Conservation (phyloP, 2,797 vertebrate genomes). For the Labroides dimidiatus region DNA sequence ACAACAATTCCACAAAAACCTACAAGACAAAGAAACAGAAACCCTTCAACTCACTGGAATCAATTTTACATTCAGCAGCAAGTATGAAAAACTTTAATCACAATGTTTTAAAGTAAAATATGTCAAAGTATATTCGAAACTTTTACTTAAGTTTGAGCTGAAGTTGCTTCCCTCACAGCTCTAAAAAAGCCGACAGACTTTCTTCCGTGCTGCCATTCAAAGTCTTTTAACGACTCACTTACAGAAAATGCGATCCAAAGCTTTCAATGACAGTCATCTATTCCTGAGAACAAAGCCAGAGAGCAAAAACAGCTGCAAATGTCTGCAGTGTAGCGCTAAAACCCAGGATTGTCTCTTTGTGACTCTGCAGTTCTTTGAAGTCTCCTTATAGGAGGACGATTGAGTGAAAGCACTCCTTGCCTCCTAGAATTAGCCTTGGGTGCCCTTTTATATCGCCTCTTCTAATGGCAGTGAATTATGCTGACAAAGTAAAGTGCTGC, state of each 20-base stretch:
- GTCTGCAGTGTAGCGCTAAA: slow-evolving; percentile 1
- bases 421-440: slow-evolving; percentile 46
- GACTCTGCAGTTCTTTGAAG: slow-evolving; percentile 8
- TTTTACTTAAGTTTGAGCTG: not conserved
- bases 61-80: no score
- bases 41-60: no score
- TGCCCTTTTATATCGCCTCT: slow-evolving; percentile 45
- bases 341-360: not conserved
- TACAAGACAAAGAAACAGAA: no score
- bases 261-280: slow-evolving; percentile 33
- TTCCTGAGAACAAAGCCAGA: slow-evolving; percentile 24
- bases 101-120: no score
- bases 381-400: slow-evolving; percentile 25
- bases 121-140: no score
- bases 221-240: slow-evolving; percentile 23
- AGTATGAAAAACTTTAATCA: no score
- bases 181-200: slow-evolving; percentile 4
- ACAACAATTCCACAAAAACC: no score
- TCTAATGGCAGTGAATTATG: slow-evolving; percentile 67
- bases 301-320: slow-evolving; percentile 11
- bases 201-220: slow-evolving; percentile 1
- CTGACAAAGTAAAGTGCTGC: slow-evolving; percentile 65
- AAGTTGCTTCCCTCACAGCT: slow-evolving; percentile 18
- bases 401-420: slow-evolving; percentile 46
- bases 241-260: slow-evolving; percentile 34